A percentile compares a stretch with the other conserved stretches of the same genome.
Conservation (phyloP, 1,140 invertebrate genomes). For the Parasteatoda tepidariorum region DNA sequence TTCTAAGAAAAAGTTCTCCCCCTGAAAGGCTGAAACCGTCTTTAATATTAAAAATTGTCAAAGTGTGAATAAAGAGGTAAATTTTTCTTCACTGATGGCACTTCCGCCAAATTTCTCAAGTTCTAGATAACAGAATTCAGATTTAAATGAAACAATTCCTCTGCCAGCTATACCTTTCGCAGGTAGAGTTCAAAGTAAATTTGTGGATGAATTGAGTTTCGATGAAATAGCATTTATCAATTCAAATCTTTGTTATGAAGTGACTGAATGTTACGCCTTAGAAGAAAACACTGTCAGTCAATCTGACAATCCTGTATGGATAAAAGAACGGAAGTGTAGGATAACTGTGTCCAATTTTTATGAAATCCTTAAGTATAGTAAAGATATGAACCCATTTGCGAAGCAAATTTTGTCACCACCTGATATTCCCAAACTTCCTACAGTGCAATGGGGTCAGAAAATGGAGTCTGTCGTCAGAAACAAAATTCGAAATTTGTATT, state of each 20-base stretch:
- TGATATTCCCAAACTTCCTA: not conserved
- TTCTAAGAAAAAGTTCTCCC: not conserved
- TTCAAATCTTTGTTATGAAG: not conserved
- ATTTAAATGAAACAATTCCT: not conserved
- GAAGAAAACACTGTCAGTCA: not conserved
- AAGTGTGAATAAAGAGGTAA: not conserved
- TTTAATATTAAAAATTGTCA: not conserved
- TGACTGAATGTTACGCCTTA: not conserved
- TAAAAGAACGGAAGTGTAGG: not conserved
- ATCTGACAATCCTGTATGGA: not conserved
- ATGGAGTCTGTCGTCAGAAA: not conserved
- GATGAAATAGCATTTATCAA: not conserved
- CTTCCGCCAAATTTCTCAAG: not conserved
- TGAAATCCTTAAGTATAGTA: not conserved
- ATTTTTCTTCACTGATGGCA: not conserved
- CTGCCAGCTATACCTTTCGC: not conserved
- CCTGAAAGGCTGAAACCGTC: not conserved
- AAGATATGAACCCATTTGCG: not conserved
- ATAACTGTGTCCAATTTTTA: not conserved
- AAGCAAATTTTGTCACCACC: not conserved
- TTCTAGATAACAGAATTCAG: not conserved
- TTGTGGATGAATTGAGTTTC: not conserved
- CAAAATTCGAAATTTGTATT: not conserved
- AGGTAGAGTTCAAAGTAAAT: not conserved
- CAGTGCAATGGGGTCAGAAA: not conserved